These are phyloP conservation scores for Marcusenius ussheri DNA, from an alignment of 2,113 vertebrate species.

Conservation along the genomic window DNA sequence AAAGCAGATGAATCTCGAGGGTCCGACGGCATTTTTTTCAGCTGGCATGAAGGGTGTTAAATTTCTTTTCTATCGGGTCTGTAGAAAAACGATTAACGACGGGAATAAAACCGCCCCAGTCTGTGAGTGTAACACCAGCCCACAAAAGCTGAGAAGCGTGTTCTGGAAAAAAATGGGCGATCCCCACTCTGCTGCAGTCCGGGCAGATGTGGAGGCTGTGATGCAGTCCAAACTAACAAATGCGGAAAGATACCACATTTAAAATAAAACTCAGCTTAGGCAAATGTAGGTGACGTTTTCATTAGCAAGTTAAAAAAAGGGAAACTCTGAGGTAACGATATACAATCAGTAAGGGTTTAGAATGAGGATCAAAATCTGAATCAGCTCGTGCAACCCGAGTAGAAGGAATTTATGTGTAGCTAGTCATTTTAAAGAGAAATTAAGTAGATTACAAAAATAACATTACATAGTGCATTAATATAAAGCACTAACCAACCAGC, in stretches of 20 bases:
- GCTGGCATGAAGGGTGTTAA: neutral
- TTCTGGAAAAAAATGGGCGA: neutral
- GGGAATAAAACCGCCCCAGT: neutral
- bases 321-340: neutral
- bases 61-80: neutral
- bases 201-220: neutral
- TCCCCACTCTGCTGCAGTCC: neutral
- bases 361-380: neutral
- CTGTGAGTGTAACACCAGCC: neutral
- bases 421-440: neutral
- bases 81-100: neutral
- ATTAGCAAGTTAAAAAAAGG: neutral
- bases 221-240: neutral
- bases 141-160: neutral
- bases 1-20: neutral
- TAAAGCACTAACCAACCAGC: neutral
- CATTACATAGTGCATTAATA: neutral
- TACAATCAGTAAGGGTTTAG: neutral
- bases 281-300: neutral
- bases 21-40: neutral
- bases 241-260: neutral
- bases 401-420: no score
- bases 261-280: neutral
- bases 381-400: no score
- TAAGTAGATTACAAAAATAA: neutral